Evolutionary conservation across 1,140 invertebrate genomes (phyloP).

Genomic region (Drosophila takahashii): DNA sequence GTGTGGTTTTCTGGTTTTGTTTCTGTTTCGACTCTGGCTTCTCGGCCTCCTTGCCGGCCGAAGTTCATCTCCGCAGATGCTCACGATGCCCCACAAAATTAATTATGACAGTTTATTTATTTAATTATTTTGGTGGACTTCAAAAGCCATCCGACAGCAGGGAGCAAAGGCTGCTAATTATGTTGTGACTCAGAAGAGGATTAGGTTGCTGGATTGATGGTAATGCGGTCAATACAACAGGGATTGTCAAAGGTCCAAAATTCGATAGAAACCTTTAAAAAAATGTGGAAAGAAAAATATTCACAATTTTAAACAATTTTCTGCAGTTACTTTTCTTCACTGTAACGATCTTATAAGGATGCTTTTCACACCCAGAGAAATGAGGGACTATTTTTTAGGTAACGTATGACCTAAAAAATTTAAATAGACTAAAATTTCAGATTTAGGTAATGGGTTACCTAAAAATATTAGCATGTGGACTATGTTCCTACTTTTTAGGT

Average conservation of each 20-base stretch:
- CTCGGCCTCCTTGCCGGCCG: slow-evolving; percentile 17
- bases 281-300: neutral
- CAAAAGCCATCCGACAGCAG: slow-evolving; percentile 56
- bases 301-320: too few species aligned
- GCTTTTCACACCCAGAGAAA: too few species aligned
- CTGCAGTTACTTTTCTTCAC: too few species aligned
- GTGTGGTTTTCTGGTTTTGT: slow-evolving; percentile 19
- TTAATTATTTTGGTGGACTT: slow-evolving; percentile 73
- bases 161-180: slow-evolving; percentile 53
- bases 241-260: neutral
- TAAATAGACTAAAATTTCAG: too few species aligned
- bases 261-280: neutral
- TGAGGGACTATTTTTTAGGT: too few species aligned
- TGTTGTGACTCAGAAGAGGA: slow-evolving; percentile 74
- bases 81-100: slow-evolving; percentile 66
- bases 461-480: too few species aligned
- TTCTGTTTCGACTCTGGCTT: slow-evolving; percentile 2
- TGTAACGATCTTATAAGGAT: neutral
- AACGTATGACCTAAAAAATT: too few species aligned
- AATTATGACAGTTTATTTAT: slow-evolving; percentile 84
- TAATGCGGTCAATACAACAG: neutral
- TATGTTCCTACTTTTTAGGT: too few species aligned
- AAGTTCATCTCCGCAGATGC: slow-evolving; percentile 13
- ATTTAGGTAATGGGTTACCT: too few species aligned
- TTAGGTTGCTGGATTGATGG: slow-evolving; percentile 30